These are phyloP conservation scores for Sialis lutaria DNA, from an alignment of 2,888 invertebrate genomes.

Conservation along the genomic window DNA sequence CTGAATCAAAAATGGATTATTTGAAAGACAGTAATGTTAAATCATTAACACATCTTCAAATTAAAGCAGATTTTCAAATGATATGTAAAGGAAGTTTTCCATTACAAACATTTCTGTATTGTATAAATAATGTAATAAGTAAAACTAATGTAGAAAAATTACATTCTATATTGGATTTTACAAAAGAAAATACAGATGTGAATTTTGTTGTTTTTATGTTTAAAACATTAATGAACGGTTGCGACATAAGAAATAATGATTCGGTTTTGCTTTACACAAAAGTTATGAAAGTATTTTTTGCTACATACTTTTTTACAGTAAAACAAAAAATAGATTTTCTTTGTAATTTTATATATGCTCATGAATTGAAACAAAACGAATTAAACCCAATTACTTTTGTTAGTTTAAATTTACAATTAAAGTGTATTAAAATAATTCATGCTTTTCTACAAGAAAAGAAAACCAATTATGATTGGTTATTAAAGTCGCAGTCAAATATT, in stretches of 20 bases:
- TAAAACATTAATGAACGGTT: constrained; percentile 32
- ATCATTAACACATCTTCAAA: too few species aligned
- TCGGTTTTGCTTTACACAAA: constrained; percentile 22
- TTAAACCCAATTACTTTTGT: constrained; percentile 15
- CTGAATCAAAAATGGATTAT: too few species aligned
- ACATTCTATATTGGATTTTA: too few species aligned
- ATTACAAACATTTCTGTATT: too few species aligned
- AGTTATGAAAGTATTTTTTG: constrained; percentile 28
- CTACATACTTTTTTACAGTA: constrained; percentile 25
- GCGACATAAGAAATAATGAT: constrained; percentile 23
- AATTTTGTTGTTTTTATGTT: constrained; percentile 16
- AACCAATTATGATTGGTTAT: constrained; percentile 22
- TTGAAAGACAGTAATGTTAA: too few species aligned
- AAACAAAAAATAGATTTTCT: constrained; percentile 35
- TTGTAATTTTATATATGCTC: constrained; percentile 34
- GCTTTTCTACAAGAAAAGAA: constrained; percentile 12
- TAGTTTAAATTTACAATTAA: constrained; percentile 31
- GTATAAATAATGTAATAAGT: too few species aligned
- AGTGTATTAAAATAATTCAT: constrained; percentile 23
- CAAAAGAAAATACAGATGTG: too few species aligned
- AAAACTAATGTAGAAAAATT: too few species aligned
- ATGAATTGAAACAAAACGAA: constrained; percentile 14
- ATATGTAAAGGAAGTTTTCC: too few species aligned
- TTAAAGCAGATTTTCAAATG: too few species aligned
- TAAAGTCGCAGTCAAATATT: constrained; percentile 27